Evolutionary conservation across 2,888 invertebrate genomes (phyloP), one percentile per base, ranked within the genome.

Genomic region (Philhelius pedissequus): DNA sequence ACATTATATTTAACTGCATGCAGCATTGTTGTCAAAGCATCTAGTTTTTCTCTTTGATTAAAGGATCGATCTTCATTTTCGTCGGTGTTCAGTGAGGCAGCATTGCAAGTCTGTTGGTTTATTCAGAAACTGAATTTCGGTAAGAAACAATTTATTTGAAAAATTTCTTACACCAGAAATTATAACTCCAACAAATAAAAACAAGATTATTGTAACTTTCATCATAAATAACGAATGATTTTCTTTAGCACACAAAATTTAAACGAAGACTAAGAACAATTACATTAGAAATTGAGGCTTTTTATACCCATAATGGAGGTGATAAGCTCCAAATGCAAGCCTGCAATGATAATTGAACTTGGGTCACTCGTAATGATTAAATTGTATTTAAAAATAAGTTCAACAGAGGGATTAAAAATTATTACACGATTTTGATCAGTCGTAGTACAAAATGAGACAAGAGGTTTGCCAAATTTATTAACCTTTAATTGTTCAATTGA

Each of bases 51-150:
- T 13, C 25, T 11, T n/a, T 54, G 22, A 15, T 45, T 22, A 22
- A 74, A 74, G 4, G 40, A 9, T 5, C 52, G 15, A 32, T 64
- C 74, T 32, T 54, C 43, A 5, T 40, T 30, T 54, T 74, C 64
- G 13, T 74, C 18, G 9, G 54, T n/a, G 7, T 32, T 64, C 1
- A 64, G n/a, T 4, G 64, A 54, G 4, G 32, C 43, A 4, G 50
- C 30, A 54, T 54, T 45, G 25, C 64, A 74, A 30, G 54, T 11
- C 74, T 74, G 9, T 58, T 20, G 15, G 11, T 13, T 22, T 13
- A 32, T 54, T 54, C 11, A 11, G 5, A 30, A 20, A 56, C 5
- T 35, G 2, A 4, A 54, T n/a, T 27, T 50, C 7, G 18, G 1
- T 20, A 0, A 50, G 8, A 9, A 20, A 3, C 22, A n/a, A 22